These are phyloP conservation scores for Meloe dianella DNA, from an alignment of 2,888 invertebrate species.

Conservation along the genomic window DNA sequence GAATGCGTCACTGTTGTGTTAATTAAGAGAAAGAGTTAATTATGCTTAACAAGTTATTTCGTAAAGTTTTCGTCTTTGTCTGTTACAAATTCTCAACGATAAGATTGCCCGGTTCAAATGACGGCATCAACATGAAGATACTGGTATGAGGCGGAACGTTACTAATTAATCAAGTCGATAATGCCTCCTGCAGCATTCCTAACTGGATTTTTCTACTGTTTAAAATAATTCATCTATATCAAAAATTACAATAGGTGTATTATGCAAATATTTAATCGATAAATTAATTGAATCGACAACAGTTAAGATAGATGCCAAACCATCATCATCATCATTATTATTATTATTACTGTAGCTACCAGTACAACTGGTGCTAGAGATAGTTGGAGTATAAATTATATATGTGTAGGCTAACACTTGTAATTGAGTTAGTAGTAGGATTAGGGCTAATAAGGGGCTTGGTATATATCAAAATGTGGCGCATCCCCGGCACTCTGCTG, in stretches of 20 bases:
- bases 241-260: background rate
- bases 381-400: slow-evolving; percentile 42
- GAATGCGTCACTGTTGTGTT: slow-evolving; percentile 58
- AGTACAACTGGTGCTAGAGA: slow-evolving; percentile 8
- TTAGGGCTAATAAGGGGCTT: slow-evolving; percentile 57
- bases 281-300: slow-evolving; percentile 25
- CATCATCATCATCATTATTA: background rate
- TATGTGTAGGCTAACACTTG: slow-evolving; percentile 46
- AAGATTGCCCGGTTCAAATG: slow-evolving; percentile 1
- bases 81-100: slow-evolving; percentile 1
- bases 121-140: background rate
- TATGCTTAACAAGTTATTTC: slow-evolving; percentile 58
- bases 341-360: background rate
- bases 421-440: slow-evolving; percentile 56
- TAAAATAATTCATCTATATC: background rate
- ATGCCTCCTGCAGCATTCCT: background rate
- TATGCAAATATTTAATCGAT: background rate
- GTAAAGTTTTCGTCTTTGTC: slow-evolving; percentile 51
- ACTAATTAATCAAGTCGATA: slow-evolving; percentile 6
- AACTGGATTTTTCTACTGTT: background rate
- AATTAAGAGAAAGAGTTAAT: slow-evolving; percentile 59
- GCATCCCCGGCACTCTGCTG: slow-evolving; percentile 41
- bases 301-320: background rate
- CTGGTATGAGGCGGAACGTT: background rate
- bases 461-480: slow-evolving; percentile 56